Percentiles rank a stretch among this genome's conserved stretches.
Evolutionary conservation across 2,888 invertebrate species (phyloP).

Genomic region (Rosalia funebris): DNA sequence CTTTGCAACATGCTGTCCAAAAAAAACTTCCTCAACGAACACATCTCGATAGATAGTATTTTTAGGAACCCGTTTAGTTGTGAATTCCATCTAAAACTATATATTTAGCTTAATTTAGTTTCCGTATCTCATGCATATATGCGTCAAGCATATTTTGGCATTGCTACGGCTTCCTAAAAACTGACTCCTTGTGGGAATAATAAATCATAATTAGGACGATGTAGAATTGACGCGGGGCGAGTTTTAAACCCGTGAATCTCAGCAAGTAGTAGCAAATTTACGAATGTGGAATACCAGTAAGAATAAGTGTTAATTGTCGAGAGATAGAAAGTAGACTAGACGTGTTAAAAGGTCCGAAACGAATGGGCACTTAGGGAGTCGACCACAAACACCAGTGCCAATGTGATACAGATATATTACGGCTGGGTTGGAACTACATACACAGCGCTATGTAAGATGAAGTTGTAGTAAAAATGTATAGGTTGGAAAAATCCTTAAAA

Average conservation of each 20-base stretch:
- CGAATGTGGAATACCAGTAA: conserved; percentile 30
- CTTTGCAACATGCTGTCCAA: too few species aligned
- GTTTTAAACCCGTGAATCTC: conserved; percentile 24
- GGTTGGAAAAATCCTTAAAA: background rate
- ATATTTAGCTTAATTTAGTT: too few species aligned
- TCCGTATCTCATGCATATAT: too few species aligned
- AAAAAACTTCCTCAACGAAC: too few species aligned
- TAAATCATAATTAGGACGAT: conserved; percentile 12
- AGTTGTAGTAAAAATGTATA: background rate
- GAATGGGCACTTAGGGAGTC: conserved; percentile 63
- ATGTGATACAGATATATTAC: conserved; percentile 52
- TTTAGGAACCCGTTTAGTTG: too few species aligned
- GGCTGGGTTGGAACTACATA: conserved; percentile 31
- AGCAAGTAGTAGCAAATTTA: conserved; percentile 35
- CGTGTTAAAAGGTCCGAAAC: conserved; percentile 63
- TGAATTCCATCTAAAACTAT: too few species aligned
- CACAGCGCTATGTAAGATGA: background rate
- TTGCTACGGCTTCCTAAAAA: background rate
- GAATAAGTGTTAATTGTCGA: conserved; percentile 52
- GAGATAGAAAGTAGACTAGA: conserved; percentile 61
- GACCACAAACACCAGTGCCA: conserved; percentile 60
- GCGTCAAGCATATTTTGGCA: background rate
- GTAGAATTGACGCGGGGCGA: conserved; percentile 3
- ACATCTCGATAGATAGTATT: too few species aligned
- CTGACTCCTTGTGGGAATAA: background rate